These are phyloP conservation scores for Characodon lateralis DNA, from an alignment of 2,797 vertebrate genomes.

Conservation along the genomic window DNA sequence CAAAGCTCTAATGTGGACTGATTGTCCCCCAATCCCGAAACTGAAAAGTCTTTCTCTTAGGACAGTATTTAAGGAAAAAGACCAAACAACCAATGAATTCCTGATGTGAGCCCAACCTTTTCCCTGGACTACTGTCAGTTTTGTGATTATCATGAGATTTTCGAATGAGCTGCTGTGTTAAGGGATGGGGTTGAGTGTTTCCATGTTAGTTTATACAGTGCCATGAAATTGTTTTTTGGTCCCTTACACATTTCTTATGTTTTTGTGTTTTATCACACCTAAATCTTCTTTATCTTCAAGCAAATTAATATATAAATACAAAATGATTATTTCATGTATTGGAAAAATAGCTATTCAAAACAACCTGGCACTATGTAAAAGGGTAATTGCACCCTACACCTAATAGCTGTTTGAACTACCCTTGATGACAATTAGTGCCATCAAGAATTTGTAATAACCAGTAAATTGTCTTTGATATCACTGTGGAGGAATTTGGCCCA, in stretches of 20 bases:
- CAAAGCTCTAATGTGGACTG: constrained; percentile 19
- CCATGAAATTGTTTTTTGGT: constrained; percentile 20
- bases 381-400: too few species aligned
- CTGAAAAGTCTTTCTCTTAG: constrained; percentile 24
- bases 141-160: constrained; percentile 53
- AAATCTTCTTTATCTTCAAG: neutral
- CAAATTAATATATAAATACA: neutral
- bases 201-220: constrained; percentile 48
- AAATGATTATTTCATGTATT: too few species aligned
- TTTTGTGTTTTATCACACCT: neutral
- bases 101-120: constrained; percentile 61
- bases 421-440: neutral
- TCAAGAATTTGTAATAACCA: neutral
- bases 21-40: constrained; percentile 16
- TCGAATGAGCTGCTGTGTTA: constrained; percentile 30
- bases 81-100: constrained; percentile 36
- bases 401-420: too few species aligned
- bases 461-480: neutral
- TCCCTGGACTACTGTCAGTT: constrained; percentile 48
- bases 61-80: constrained; percentile 49
- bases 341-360: too few species aligned
- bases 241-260: constrained; percentile 26
- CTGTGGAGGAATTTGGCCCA: neutral
- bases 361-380: too few species aligned
- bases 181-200: constrained; percentile 25